Conservation (phyloP, 2,113 vertebrate species). For the Sakesphorus luctuosus region DNA sequence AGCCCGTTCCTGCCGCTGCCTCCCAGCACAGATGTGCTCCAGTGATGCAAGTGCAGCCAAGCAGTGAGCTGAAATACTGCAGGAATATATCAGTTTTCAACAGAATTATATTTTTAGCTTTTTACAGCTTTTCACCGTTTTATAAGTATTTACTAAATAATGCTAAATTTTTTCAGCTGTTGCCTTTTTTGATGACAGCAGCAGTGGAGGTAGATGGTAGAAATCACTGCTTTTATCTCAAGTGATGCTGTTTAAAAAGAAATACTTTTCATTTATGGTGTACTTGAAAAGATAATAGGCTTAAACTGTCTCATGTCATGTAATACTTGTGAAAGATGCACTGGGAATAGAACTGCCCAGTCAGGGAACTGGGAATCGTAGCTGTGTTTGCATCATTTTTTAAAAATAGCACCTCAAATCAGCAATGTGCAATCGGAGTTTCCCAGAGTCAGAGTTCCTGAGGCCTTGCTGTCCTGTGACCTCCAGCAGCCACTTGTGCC, state of each 20-base stretch:
- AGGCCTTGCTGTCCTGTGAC: background rate
- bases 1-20: background rate
- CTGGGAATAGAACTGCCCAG: background rate
- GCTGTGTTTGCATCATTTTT: background rate
- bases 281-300: background rate
- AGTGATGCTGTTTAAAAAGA: background rate
- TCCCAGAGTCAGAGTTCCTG: background rate
- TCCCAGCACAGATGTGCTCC: background rate
- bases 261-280: background rate
- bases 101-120: background rate
- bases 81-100: background rate
- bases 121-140: background rate
- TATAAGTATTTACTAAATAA: slow-evolving; percentile 13
- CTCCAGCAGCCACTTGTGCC: background rate
- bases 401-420: background rate
- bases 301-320: background rate
- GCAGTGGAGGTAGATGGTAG: background rate
- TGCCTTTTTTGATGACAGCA: background rate
- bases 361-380: background rate
- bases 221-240: background rate
- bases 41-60: background rate
- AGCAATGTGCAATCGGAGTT: background rate
- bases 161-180: background rate
- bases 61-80: background rate
- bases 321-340: background rate